Evolutionary conservation across 2,888 invertebrate genomes (phyloP).

Genomic region (Phengaris arion): DNA sequence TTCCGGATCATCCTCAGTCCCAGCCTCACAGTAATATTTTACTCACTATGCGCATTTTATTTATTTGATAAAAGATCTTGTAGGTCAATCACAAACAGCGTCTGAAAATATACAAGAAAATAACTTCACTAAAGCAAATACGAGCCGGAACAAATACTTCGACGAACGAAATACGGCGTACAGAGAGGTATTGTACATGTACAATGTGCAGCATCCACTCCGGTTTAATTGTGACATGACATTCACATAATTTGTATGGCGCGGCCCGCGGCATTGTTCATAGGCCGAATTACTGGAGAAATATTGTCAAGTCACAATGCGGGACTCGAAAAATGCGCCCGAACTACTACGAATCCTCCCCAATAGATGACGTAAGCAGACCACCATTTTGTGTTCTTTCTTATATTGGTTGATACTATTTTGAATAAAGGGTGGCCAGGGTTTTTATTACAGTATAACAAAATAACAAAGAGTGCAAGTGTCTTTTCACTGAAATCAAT

Average conservation of each 20-base stretch:
- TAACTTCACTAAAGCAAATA: neutral
- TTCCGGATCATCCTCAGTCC: no score
- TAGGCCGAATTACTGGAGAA: constrained; percentile 18
- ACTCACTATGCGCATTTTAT: no score
- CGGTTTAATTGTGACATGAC: constrained; percentile 9
- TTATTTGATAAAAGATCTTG: no score
- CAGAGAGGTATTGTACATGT: constrained; percentile 5
- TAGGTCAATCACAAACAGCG: no score
- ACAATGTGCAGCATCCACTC: constrained; percentile 7
- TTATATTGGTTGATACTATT: neutral
- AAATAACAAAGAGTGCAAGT: no score
- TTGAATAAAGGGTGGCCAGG: neutral
- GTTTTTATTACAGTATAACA: no score
- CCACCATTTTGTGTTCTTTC: neutral
- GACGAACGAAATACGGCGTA: neutral
- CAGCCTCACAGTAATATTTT: no score
- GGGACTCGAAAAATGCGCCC: constrained; percentile 4
- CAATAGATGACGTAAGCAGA: neutral
- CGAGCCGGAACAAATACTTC: neutral
- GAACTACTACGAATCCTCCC: neutral
- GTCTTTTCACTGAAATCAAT: no score
- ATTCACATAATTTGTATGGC: constrained; percentile 22
- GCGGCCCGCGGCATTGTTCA: neutral
- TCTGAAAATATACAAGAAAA: neutral
- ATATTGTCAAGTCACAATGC: constrained; percentile 10